phyloP scores from a whole-genome alignment of 2,797 vertebrate genomes.

The Triplophysa yarkandensis region DNA sequence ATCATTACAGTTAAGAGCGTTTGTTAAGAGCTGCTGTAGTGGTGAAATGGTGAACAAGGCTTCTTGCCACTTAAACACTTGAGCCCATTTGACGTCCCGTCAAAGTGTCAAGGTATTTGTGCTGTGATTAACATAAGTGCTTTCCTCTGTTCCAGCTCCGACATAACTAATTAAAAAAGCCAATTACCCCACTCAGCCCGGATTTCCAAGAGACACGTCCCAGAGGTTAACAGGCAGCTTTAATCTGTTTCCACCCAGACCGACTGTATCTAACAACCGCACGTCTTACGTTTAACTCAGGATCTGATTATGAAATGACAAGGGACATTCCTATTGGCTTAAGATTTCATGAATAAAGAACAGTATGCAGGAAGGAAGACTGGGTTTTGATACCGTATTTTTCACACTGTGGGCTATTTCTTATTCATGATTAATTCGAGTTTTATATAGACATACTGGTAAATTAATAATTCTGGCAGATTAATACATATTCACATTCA shows the following conservation, averaged over 20 bases:
- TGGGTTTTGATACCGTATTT: background rate
- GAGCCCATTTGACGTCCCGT: slow-evolving; percentile 38
- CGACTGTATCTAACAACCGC: slow-evolving; percentile 29
- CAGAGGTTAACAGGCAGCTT: slow-evolving; percentile 62
- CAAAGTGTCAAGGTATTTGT: slow-evolving; percentile 57
- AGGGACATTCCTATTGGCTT: slow-evolving; percentile 2
- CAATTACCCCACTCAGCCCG: slow-evolving; percentile 59
- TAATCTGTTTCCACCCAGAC: slow-evolving; percentile 56
- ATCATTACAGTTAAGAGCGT: slow-evolving; percentile 56
- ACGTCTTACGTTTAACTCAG: slow-evolving; percentile 14
- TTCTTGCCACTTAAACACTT: slow-evolving; percentile 52
- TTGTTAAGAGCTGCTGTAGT: slow-evolving; percentile 54
- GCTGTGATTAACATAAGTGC: slow-evolving; percentile 62
- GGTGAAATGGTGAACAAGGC: slow-evolving; percentile 19
- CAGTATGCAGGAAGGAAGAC: background rate
- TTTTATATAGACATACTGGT: background rate
- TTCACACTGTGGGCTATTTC: background rate
- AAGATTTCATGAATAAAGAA: slow-evolving; percentile 38
- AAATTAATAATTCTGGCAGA: background rate
- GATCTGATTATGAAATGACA: slow-evolving; percentile 24
- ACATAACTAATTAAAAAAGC: slow-evolving; percentile 71
- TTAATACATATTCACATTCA: background rate
- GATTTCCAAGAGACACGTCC: slow-evolving; percentile 55
- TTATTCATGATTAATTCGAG: no score
- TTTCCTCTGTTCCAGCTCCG: slow-evolving; percentile 57